Evolutionary conservation across 2,888 invertebrate genomes (phyloP).

Genomic region (Phaonia tiefii): DNA sequence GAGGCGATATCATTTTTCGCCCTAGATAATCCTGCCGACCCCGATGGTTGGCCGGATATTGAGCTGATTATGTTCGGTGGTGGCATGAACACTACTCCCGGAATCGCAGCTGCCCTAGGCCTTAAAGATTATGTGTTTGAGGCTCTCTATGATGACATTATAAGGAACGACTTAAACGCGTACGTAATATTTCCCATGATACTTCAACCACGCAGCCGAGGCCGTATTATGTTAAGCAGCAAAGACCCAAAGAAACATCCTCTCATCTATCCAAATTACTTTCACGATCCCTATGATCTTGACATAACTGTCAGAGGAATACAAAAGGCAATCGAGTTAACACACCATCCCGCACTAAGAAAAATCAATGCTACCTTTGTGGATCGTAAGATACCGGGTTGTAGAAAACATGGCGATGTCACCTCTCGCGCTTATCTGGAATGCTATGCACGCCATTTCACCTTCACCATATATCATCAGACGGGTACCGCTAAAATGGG

Average conservation of each 20-base stretch:
- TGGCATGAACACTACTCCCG: conserved; percentile 61
- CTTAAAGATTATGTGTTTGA: conserved; percentile 70
- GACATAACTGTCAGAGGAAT: conserved; percentile 84
- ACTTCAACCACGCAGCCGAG: conserved; percentile 85
- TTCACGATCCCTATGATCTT: conserved; percentile 84
- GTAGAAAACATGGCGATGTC: conserved; percentile 80
- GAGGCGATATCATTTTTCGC: conserved; percentile 85
- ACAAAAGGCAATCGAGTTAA: conserved; percentile 81
- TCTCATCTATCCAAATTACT: conserved; percentile 86
- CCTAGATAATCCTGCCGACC: conserved; percentile 81
- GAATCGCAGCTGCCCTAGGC: conserved; percentile 53
- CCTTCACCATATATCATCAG: conserved; percentile 85
- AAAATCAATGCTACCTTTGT: conserved; percentile 82
- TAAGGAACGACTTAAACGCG: conserved; percentile 75
- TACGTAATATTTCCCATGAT: conserved; percentile 84
- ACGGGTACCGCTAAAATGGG: conserved; percentile 86
- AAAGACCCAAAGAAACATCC: conserved; percentile 85
- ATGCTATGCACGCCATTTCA: conserved; percentile 84
- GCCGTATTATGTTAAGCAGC: conserved; percentile 84
- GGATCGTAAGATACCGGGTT: conserved; percentile 82
- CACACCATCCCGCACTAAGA: conserved; percentile 81
- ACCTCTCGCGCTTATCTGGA: conserved; percentile 84
- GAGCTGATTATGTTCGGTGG: conserved; percentile 85
- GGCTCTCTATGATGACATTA: conserved; percentile 78
- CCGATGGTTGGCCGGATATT: conserved; percentile 84